Percentiles rank a stretch among this genome's conserved stretches.
Evolutionary conservation across 2,113 vertebrate genomes (phyloP).

Genomic region (Arvicanthis niloticus): DNA sequence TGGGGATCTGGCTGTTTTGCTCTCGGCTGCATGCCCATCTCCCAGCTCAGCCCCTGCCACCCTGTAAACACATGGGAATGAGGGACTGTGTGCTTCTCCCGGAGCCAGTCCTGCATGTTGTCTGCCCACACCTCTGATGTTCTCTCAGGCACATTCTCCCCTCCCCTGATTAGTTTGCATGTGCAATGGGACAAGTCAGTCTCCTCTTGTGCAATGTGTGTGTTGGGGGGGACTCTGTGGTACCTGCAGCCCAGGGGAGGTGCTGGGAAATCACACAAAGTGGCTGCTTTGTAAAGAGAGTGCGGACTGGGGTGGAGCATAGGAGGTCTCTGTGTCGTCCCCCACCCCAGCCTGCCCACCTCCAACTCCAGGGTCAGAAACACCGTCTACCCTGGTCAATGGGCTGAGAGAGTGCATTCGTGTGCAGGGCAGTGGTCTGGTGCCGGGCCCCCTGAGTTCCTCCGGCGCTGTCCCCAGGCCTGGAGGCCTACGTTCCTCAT

Average conservation of each 20-base stretch:
- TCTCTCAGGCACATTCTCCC: neutral
- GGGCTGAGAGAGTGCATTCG: conserved; percentile 11
- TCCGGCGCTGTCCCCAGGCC: neutral
- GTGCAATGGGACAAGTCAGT: neutral
- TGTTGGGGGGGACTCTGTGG: neutral
- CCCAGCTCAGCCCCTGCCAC: neutral
- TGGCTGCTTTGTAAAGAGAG: neutral
- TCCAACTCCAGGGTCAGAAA: neutral
- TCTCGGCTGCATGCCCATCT: neutral
- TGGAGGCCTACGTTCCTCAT: conserved; percentile 56
- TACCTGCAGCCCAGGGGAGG: neutral
- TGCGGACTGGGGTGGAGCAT: neutral
- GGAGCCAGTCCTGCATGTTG: neutral
- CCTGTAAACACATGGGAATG: neutral
- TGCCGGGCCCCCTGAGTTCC: neutral
- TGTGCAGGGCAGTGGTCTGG: conserved; percentile 61
- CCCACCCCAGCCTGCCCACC: neutral
- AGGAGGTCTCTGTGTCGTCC: neutral
- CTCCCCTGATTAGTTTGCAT: too few relatives aligned
- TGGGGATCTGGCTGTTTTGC: neutral
- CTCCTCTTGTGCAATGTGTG: neutral
- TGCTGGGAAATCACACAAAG: neutral
- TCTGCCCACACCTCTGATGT: neutral
- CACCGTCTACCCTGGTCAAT: conserved; percentile 20
- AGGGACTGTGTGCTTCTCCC: neutral